Evolutionary conservation across 2,113 vertebrate species (phyloP), one percentile per base, ranked within the genome.

Genomic region (Vombatus ursinus): DNA sequence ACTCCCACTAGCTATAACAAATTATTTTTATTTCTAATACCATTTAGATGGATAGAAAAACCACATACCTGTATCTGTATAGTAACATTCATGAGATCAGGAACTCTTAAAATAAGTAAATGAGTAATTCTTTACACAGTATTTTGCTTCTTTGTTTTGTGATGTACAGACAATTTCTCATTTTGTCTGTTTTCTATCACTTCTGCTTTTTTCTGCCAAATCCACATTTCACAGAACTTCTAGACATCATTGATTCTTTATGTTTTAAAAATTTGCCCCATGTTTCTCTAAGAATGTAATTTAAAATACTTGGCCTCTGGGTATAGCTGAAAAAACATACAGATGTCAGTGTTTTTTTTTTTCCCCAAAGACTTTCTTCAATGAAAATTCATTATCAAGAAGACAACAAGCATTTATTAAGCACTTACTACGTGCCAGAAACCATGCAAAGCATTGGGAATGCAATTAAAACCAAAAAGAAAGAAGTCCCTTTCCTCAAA

Each of bases 121-220:
- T 95, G 52, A 90, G 28, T 19, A n/a, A 14, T 61, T 96, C 77
- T 96, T 8, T 91, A 28, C 92, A 54, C 94, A 89, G 92, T 93
- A 28, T 96, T 54, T 94, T 94, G 91, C n/a, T 52, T 52, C 50
- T 95, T 84, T 89, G 52, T 57, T 94, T 44, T 53, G 92, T 93
- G 68, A 84, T 22, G 8, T 52, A 50, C 28, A 93, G 89, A 44
- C 6, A 91, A 95, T 94, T 95, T 84, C n/a, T 84, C n/a, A 84
- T 84, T 84, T 84, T 84, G 54, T 26, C 96, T 93, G 19, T 91
- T 95, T 61, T 52, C 90, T 23, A 91, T 94, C 37, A 91, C 91
- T 93, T 94, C 93, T 96, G 26, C 53, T 84, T 68, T 95, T 96
- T 24, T 68, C 53, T 95, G 94, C 61, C 57, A 96, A 84, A 50